Conservation (phyloP, 2,113 vertebrate species). For the Callipepla californica region DNA sequence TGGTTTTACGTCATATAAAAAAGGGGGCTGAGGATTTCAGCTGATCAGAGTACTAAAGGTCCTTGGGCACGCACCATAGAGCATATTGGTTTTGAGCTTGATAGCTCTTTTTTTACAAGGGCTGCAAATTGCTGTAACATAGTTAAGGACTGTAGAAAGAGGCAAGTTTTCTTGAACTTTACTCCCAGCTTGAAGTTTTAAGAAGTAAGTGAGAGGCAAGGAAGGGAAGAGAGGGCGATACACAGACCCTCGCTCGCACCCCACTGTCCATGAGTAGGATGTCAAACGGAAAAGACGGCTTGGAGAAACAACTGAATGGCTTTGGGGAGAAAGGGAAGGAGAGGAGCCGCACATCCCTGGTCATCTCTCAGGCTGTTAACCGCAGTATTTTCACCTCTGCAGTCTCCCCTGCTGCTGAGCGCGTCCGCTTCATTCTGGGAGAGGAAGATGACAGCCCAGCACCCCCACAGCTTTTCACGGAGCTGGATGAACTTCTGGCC, state of each 20-base stretch:
- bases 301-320: slow-evolving; percentile 76
- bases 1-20: slow-evolving; percentile 73
- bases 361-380: slow-evolving; percentile 82
- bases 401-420: slow-evolving; percentile 96
- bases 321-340: slow-evolving; percentile 75
- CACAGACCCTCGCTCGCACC: not conserved
- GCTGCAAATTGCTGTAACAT: slow-evolving; percentile 46
- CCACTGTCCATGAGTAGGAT: slow-evolving; percentile 48
- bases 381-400: slow-evolving; percentile 91
- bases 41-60: slow-evolving; percentile 70
- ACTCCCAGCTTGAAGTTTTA: slow-evolving; percentile 65
- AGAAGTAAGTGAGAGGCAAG: slow-evolving; percentile 30
- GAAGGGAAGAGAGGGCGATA: slow-evolving; percentile 34
- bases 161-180: slow-evolving; percentile 68
- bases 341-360: slow-evolving; percentile 53
- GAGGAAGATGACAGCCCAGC: slow-evolving; percentile 95
- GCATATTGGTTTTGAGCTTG: slow-evolving; percentile 24
- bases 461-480: slow-evolving; percentile 96
- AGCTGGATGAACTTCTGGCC: slow-evolving; percentile 94
- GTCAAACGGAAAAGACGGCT: slow-evolving; percentile 71
- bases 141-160: slow-evolving; percentile 63
- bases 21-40: slow-evolving; percentile 58
- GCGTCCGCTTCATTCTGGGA: slow-evolving; percentile 96
- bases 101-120: slow-evolving; percentile 49
- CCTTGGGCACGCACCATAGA: slow-evolving; percentile 22